These are phyloP conservation scores for Serranus cabrilla DNA, from an alignment of 2,797 vertebrate genomes.

Conservation along the genomic window DNA sequence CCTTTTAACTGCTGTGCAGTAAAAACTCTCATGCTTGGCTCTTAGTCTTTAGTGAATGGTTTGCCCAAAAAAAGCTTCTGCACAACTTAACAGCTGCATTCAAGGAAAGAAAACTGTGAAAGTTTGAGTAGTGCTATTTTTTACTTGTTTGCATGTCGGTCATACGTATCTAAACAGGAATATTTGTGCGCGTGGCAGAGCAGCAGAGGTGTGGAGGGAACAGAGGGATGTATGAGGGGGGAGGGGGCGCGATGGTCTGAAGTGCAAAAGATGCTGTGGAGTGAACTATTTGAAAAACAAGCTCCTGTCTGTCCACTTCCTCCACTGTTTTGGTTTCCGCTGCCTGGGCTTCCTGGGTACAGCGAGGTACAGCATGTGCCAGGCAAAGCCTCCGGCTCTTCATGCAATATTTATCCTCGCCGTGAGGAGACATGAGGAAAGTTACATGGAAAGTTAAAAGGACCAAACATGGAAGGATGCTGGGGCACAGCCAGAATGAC, in stretches of 20 bases:
- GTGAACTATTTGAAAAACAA: conserved; percentile 60
- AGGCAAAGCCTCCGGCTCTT: conserved; percentile 80
- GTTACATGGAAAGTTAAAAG: conserved; percentile 80
- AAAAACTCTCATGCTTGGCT: too few species aligned
- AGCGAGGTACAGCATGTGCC: conserved; percentile 68
- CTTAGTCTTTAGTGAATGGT: neutral
- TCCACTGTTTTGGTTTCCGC: conserved; percentile 66
- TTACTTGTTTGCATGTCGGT: too few species aligned
- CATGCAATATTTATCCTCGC: conserved; percentile 85
- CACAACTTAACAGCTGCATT: neutral
- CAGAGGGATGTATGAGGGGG: neutral
- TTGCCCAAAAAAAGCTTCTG: neutral
- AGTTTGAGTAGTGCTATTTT: too few species aligned
- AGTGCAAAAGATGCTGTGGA: conserved; percentile 31
- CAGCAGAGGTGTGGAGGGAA: neutral
- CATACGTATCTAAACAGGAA: conserved; percentile 11
- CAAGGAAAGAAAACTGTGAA: too few species aligned
- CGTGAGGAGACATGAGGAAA: conserved; percentile 82
- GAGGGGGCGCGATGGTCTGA: conserved; percentile 5
- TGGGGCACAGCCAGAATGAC: conserved; percentile 74
- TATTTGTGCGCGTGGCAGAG: neutral
- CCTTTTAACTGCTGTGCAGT: too few species aligned
- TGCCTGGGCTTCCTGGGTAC: conserved; percentile 62
- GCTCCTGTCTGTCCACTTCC: conserved; percentile 68
- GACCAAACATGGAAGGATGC: conserved; percentile 70